phyloP scores from a whole-genome alignment of 1,140 invertebrate genomes.

The Metaphire vulgaris region DNA sequence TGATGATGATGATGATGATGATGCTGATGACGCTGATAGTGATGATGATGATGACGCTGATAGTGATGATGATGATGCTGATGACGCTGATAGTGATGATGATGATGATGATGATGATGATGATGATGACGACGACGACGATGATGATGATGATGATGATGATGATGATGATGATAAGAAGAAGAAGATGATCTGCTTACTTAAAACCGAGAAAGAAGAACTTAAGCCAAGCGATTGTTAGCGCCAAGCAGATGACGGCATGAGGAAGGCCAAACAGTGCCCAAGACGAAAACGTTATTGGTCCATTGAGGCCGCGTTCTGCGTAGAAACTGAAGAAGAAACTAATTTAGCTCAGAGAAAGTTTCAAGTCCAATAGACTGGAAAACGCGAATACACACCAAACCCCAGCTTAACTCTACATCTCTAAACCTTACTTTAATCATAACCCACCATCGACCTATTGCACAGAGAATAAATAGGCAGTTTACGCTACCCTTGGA shows the following conservation, averaged over 20 bases:
- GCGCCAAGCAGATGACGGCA: slow-evolving; percentile 35
- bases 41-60: not conserved
- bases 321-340: slow-evolving; percentile 21
- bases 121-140: not conserved
- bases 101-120: not conserved
- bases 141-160: slow-evolving; percentile 10
- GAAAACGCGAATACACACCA: too few relatives aligned
- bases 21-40: not conserved
- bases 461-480: too few relatives aligned
- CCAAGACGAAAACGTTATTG: slow-evolving; percentile 33
- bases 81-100: not conserved
- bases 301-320: slow-evolving; percentile 10
- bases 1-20: slow-evolving; percentile 8
- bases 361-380: too few relatives aligned
- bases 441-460: too few relatives aligned
- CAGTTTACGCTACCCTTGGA: too few relatives aligned
- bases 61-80: not conserved
- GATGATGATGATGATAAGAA: slow-evolving; percentile 27
- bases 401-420: too few relatives aligned
- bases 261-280: slow-evolving; percentile 41
- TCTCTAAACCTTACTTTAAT: too few relatives aligned
- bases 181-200: slow-evolving; percentile 32
- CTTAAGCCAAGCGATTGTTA: slow-evolving; percentile 34
- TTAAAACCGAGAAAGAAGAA: slow-evolving; percentile 33
- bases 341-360: too few relatives aligned